Evolutionary conservation across 2,888 invertebrate species (phyloP), one percentile per base, ranked within the genome.

Genomic region (Cacoxenus indagator): DNA sequence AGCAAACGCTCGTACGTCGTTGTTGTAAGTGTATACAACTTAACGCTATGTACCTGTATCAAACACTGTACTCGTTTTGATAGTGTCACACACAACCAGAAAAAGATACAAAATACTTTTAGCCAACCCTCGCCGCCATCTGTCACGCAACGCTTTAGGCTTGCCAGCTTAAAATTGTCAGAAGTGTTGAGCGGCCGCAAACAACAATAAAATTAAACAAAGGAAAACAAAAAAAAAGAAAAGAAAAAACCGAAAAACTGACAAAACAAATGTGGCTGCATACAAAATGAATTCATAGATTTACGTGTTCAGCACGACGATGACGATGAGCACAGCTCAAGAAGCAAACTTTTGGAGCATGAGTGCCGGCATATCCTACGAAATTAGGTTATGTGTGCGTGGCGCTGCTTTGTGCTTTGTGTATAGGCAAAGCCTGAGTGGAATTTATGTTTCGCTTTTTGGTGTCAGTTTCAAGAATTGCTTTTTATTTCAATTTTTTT

Each of bases 281-380:
- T 67, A 70, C 71, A 68, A 71, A 72, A 67, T 71, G 72, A 73
- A 76, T 73, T 75, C 74, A 75, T 74, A 74, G 75, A 75, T 75
- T 76, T 75, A 75, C 75, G 75, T 77, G 75, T 72, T 73, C 9
- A 37, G 14, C 14, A 11, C 31, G 31, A 9, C 31, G 31, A 31
- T 31, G 31, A n/a, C n/a, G n/a, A 31, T 31, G 31, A 31, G 31
- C 6, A 48, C 22, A 19, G 8, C 9, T 19, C 22, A 51, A 51
- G 51, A 19, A n/a, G 37, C 14, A 37, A 14, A 9, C 31, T 9
- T 5, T 8, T 9, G 72, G 71, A 75, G 76, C 75, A 75, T 73
- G 71, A 67, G 71, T 17, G 37, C 5, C 17, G 17, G 59, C 4
- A 78, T 75, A 75, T 77, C 76, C 72, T 73, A 71, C 71, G 14